Evolutionary conservation across 2,113 vertebrate genomes (phyloP).

Genomic region (Atractosteus spatula): DNA sequence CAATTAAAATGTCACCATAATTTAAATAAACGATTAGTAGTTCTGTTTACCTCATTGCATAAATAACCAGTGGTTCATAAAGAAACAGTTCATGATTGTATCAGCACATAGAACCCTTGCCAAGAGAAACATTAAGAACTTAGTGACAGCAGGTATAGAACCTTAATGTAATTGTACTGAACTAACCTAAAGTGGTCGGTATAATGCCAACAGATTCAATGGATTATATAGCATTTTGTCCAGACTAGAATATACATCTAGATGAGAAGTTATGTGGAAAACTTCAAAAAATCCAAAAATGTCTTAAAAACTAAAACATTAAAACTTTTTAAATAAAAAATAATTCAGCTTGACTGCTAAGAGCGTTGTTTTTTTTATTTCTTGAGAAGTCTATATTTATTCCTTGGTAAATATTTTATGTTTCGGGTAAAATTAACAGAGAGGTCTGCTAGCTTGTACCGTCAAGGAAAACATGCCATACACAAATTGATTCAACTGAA

Average conservation of each 20-base stretch:
- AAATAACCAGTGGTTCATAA: conserved; percentile 7
- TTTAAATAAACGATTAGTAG: conserved; percentile 13
- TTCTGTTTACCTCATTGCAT: neutral
- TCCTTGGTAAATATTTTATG: conserved; percentile 36
- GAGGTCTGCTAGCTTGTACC: conserved; percentile 31
- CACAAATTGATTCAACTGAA: conserved; percentile 22
- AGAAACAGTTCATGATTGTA: neutral
- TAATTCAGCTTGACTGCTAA: too few relatives aligned
- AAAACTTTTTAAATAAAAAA: too few relatives aligned
- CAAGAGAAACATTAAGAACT: conserved; percentile 11
- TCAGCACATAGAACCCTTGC: conserved; percentile 8
- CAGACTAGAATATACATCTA: too few relatives aligned
- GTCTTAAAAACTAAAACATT: too few relatives aligned
- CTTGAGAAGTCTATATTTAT: conserved; percentile 36
- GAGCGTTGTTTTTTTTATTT: too few relatives aligned
- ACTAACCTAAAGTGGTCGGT: neutral
- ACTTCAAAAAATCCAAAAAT: too few relatives aligned
- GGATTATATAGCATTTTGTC: too few relatives aligned
- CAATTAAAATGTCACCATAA: conserved; percentile 6
- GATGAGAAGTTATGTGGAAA: too few relatives aligned
- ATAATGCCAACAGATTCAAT: too few relatives aligned
- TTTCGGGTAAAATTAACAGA: conserved; percentile 40
- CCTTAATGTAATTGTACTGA: neutral
- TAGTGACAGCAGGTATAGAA: conserved; percentile 7
- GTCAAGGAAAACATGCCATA: conserved; percentile 22